Base-by-base conservation (phyloP, 2,888 invertebrate genomes). In the Plusia festucae region DNA sequence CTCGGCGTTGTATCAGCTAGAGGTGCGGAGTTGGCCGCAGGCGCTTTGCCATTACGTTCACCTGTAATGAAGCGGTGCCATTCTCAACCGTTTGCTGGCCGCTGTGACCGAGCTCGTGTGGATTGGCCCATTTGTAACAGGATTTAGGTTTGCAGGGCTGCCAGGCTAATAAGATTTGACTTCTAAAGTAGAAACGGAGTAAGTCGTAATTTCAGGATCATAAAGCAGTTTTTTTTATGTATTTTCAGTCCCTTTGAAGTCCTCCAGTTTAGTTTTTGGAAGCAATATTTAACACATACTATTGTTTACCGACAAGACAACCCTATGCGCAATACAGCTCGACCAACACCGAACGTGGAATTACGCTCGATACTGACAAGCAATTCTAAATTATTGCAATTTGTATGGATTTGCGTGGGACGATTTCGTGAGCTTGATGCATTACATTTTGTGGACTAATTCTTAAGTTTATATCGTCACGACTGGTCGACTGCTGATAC, bases 371-470 rank as follows among this genome's bases (percentile, higher is more conserved):
- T 76, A 79, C 81, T 82, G 85, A 81, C 85, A 83, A 74, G 76
- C 75, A 72, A 81, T 79, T 76, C 76, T 85, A 82, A 88, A 82
- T 87, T 87, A 88, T 87, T 85, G 85, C 84, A 79, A 85, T 85
- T 84, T 82, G 78, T 81, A 66, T 72, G 66, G 65, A 75, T 68
- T 63, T 74, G 85, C 85, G 88, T 87, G 85, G 88, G 87, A 76
- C 68, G 84, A 78, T 70, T 79, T 82, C 75, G 81, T 83, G 80
- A 82, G 86, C 79, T 83, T 82, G 83, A 83, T 81, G 76, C 80
- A 85, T 83, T 81, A 81, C 78, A 74, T 68, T 81, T 76, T 80
- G 78, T 66, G 73, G 61, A 78, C 81, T 80, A 87, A 85, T 87
- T 76, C 78, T 68, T 78, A 68, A 75, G 76, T 82, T 84, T 83